phyloP scores from a whole-genome alignment of 2,797 vertebrate genomes.

The Tokudaia tokunoshimensis region DNA sequence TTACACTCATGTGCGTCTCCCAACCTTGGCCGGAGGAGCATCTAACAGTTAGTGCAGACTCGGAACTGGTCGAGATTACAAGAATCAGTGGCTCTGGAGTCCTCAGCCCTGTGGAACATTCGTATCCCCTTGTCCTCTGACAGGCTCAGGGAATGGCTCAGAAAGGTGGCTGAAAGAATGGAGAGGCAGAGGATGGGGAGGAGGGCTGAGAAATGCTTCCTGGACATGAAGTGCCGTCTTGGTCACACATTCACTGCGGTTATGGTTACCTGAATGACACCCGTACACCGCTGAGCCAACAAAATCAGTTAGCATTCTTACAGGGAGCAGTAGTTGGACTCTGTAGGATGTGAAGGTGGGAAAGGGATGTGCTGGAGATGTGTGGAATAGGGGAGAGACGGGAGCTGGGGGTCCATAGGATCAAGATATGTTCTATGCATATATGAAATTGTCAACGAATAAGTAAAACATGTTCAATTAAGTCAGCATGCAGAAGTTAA shows the following conservation, averaged over 20 bases:
- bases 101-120: neutral
- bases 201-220: neutral
- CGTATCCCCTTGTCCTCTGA: neutral
- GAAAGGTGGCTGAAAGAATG: neutral
- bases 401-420: too few relatives aligned
- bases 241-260: neutral
- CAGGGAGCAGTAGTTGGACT: too few relatives aligned
- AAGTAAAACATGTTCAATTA: neutral
- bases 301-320: too few relatives aligned
- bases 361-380: neutral
- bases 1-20: neutral
- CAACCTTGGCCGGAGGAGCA: neutral
- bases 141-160: neutral
- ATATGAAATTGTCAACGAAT: too few relatives aligned
- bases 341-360: neutral
- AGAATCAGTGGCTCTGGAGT: neutral
- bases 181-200: too few relatives aligned
- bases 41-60: neutral
- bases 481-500: neutral
- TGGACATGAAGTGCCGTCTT: neutral
- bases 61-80: neutral
- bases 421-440: too few relatives aligned
- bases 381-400: neutral
- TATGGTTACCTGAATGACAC: neutral
- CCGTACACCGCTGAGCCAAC: neutral